Base-by-base conservation (phyloP, 2,113 vertebrate genomes). In the Tetrao urogallus region DNA sequence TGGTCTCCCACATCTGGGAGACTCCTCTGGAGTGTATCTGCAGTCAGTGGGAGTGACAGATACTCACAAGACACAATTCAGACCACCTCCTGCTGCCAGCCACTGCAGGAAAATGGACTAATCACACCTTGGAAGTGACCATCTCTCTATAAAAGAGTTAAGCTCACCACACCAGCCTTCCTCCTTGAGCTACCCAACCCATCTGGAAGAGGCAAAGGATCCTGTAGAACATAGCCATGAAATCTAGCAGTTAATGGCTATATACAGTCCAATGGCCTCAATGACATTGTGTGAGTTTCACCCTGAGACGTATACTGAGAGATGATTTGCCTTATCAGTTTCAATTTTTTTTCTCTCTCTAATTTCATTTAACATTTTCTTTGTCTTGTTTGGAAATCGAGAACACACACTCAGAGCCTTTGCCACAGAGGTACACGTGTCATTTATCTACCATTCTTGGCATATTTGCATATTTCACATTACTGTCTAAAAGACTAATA, bases 401-500 rank as follows among this genome's bases (percentile, higher is more conserved):
- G 47, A 92, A 18, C 27, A 47, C 40, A 43, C 19, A 22, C 56
- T 70, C 27, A 9, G 17, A 38, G 21, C 71, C 75, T 91, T 84
- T 86, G 69, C 60, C 45, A 89, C 40, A 70, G 76, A 82, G 50
- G 30, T 77, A 64, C 42, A 3, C 2, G 38, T 80, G 61, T 61
- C 56, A 87, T 77, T 91, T 80, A 30, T 82, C 52, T 65, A 79
- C 52, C 79, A 78, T 96, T 94, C 89, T 90, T 88, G 27, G 47
- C 79, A 75, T 91, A 78, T 88, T 88, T 94, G 56, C 2, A 10
- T 38, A 38, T 38, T 38, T 38, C 88, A 75, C 64, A 81, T 86
- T 94, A 94, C 96, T 86, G 52, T 90, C 93, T 96, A 90, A 94
- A 92, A 79, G 75, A 83, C 32, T 82, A 88, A 76, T 52, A 89